Evolutionary conservation across 2,888 invertebrate genomes (phyloP).

Genomic region (Xestia xanthographa): DNA sequence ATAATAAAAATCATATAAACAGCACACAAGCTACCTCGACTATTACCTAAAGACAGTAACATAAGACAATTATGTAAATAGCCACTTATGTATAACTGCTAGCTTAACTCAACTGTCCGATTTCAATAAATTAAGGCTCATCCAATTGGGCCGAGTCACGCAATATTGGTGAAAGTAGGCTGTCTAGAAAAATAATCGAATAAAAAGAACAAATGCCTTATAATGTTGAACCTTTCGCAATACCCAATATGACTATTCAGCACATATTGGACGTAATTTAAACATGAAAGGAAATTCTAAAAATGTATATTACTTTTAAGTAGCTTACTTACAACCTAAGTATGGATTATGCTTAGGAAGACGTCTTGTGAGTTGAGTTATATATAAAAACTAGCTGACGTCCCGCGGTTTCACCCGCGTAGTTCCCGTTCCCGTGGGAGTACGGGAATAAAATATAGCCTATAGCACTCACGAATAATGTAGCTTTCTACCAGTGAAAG

Average conservation of each 20-base stretch:
- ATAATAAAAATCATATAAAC: slow-evolving; percentile 2
- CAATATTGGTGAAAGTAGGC: slow-evolving; percentile 46
- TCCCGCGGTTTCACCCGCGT: no score
- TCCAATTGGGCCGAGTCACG: slow-evolving; percentile 59
- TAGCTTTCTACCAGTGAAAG: no score
- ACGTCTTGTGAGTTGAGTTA: neutral
- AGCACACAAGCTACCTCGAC: slow-evolving; percentile 3
- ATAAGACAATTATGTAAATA: slow-evolving; percentile 54
- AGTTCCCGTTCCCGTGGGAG: no score
- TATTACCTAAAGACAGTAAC: slow-evolving; percentile 39
- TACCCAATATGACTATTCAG: slow-evolving; percentile 22
- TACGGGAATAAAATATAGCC: no score
- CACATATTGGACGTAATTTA: slow-evolving; percentile 14
- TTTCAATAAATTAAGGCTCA: slow-evolving; percentile 62
- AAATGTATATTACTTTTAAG: neutral
- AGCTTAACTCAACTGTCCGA: slow-evolving; percentile 51
- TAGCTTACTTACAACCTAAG: neutral
- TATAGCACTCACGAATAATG: no score
- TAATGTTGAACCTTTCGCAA: slow-evolving; percentile 13
- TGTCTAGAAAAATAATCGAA: slow-evolving; percentile 31
- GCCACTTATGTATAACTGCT: slow-evolving; percentile 50
- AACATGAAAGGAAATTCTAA: neutral
- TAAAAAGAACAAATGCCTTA: slow-evolving; percentile 32
- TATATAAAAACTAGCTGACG: no score
- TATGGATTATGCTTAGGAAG: slow-evolving; percentile 16